Percentiles rank a stretch among this genome's conserved stretches.
phyloP scores from a whole-genome alignment of 2,888 invertebrate genomes.

The Oxyteleia sp. region DNA sequence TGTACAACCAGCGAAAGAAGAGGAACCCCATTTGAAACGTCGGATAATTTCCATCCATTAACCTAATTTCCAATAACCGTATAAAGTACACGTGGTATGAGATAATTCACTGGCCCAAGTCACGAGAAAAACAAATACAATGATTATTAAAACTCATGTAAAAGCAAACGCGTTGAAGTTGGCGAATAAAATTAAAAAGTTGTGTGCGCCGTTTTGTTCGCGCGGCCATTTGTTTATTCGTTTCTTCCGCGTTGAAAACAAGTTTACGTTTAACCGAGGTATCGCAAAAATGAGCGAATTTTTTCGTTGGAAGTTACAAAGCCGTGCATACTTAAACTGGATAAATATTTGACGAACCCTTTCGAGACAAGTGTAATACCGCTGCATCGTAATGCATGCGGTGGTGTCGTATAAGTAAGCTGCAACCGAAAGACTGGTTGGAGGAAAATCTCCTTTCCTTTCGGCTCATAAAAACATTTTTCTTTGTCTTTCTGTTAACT shows the following conservation, averaged over 20 bases:
- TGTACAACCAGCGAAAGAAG: too few relatives aligned
- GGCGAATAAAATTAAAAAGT: constrained; percentile 21
- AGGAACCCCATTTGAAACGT: too few relatives aligned
- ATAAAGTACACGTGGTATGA: neutral
- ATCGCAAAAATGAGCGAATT: constrained; percentile 5
- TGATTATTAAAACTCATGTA: constrained; percentile 1
- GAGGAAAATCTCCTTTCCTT: too few relatives aligned
- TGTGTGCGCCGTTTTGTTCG: neutral
- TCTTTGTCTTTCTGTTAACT: too few relatives aligned
- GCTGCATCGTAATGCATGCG: constrained; percentile 5
- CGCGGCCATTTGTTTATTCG: constrained; percentile 7
- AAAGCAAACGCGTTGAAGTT: constrained; percentile 4
- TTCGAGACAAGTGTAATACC: constrained; percentile 24
- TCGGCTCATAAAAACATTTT: too few relatives aligned
- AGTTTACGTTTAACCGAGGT: constrained; percentile 20
- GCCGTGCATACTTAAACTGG: constrained; percentile 26
- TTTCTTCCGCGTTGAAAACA: constrained; percentile 12
- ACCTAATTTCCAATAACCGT: neutral
- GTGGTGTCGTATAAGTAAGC: neutral
- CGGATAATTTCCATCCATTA: too few relatives aligned
- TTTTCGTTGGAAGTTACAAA: constrained; percentile 26
- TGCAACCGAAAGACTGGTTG: too few relatives aligned
- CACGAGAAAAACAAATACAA: neutral
- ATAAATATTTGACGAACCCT: constrained; percentile 36
- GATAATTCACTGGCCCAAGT: neutral